phyloP scores from a whole-genome alignment of 2,888 invertebrate species.

The Pammene aurita region DNA sequence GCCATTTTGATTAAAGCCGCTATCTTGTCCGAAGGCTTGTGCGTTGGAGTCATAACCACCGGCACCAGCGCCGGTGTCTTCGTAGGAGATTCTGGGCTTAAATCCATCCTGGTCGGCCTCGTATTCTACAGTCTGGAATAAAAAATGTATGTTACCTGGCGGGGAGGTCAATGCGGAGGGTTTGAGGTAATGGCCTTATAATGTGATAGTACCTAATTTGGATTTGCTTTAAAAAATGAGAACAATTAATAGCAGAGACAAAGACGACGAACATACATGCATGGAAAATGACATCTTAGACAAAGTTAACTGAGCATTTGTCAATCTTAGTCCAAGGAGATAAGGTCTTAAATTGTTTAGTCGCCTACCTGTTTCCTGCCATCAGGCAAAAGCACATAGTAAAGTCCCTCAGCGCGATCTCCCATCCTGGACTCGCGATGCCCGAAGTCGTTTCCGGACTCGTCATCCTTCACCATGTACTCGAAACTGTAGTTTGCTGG shows the following conservation, averaged over 20 bases:
- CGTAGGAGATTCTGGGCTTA: slow-evolving; percentile 86
- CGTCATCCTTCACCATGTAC: slow-evolving; percentile 86
- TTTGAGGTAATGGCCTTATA: too few species aligned
- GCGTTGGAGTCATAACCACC: slow-evolving; percentile 59
- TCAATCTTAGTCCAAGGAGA: too few species aligned
- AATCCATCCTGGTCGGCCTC: slow-evolving; percentile 87
- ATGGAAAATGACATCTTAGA: too few species aligned
- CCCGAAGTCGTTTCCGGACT: slow-evolving; percentile 86
- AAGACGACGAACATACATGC: too few species aligned
- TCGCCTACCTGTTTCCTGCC: slow-evolving; percentile 84
- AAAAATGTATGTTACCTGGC: background rate
- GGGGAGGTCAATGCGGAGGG: too few species aligned
- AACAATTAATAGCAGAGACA: too few species aligned
- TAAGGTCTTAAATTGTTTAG: too few species aligned
- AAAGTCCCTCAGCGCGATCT: slow-evolving; percentile 84
- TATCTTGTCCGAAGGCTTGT: slow-evolving; percentile 53
- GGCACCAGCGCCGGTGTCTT: slow-evolving; percentile 77
- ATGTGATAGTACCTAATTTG: too few species aligned
- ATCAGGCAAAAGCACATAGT: slow-evolving; percentile 87
- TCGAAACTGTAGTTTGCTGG: slow-evolving; percentile 88
- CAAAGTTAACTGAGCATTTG: too few species aligned
- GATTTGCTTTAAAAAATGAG: too few species aligned
- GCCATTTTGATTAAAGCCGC: slow-evolving; percentile 50
- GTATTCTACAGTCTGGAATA: slow-evolving; percentile 85
- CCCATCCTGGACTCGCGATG: slow-evolving; percentile 86